Conservation (phyloP, 2,888 invertebrate species). For the Sphaerophoria rueppellii region DNA sequence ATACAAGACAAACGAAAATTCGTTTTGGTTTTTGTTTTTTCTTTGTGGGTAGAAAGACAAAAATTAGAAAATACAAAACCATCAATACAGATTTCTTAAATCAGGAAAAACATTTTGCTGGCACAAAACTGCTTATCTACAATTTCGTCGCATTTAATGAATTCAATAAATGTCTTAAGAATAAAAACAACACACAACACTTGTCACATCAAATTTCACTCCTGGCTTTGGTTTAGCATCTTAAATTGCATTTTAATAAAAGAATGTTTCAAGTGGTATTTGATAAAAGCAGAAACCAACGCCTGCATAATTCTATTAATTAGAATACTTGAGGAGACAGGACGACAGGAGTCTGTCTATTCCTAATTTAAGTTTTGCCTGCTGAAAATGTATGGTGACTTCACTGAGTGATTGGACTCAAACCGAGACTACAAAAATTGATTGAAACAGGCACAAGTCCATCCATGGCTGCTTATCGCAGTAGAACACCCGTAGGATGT, state of each 20-base stretch:
- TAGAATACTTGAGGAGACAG: too few species aligned
- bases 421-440: too few species aligned
- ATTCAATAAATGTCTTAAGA: not conserved
- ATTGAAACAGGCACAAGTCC: too few species aligned
- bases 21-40: slow-evolving; percentile 15
- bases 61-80: slow-evolving; percentile 4
- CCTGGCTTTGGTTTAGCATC: slow-evolving; percentile 8
- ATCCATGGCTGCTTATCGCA: too few species aligned
- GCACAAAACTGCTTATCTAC: slow-evolving; percentile 15
- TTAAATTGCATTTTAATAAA: not conserved
- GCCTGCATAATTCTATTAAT: too few species aligned
- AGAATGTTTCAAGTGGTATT: too few species aligned
- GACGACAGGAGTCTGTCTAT: too few species aligned
- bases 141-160: slow-evolving; percentile 3
- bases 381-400: too few species aligned
- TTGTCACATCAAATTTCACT: not conserved
- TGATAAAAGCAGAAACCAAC: too few species aligned
- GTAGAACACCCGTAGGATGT: too few species aligned
- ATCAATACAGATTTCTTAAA: slow-evolving; percentile 4
- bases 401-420: too few species aligned
- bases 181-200: not conserved
- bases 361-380: too few species aligned
- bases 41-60: not conserved
- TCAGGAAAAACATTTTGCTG: slow-evolving; percentile 27
- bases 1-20: not conserved